These are phyloP conservation scores for Gymnosoma rotundatum DNA, from an alignment of 2,888 invertebrate genomes.

Conservation along the genomic window DNA sequence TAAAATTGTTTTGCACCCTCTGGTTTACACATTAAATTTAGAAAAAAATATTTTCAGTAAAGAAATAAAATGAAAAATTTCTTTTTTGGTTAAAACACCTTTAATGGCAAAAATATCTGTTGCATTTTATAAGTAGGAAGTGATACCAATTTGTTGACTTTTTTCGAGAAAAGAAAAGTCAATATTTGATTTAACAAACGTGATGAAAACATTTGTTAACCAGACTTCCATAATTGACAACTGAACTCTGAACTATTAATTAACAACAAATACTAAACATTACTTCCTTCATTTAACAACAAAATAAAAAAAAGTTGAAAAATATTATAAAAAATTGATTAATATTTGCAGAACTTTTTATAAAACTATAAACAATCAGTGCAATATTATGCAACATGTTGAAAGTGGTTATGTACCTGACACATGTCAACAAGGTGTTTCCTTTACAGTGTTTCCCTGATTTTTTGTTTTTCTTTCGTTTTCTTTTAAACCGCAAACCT, in stretches of 20 bases:
- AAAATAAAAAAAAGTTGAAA: not conserved
- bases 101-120: constrained; percentile 10
- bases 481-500: too few species aligned
- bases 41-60: constrained; percentile 23
- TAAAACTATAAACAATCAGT: not conserved
- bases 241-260: constrained; percentile 46
- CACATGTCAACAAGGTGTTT: constrained; percentile 54
- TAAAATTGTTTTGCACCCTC: constrained; percentile 56
- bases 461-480: not conserved
- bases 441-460: constrained; percentile 40
- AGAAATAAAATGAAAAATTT: not conserved
- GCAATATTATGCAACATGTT: constrained; percentile 48
- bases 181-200: constrained; percentile 65
- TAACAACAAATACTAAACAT: not conserved
- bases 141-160: constrained; percentile 21
- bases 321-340: not conserved
- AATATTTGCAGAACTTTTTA: constrained; percentile 2
- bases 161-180: constrained; percentile 9
- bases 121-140: constrained; percentile 42
- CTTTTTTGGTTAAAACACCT: constrained; percentile 17
- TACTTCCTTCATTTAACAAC: constrained; percentile 14
- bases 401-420: constrained; percentile 33
- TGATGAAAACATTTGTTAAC: constrained; percentile 55
- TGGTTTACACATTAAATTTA: constrained; percentile 29
- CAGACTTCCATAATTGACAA: constrained; percentile 3